Percentiles rank a stretch among this genome's conserved stretches.
Evolutionary conservation across 35 echinoderm and acorn worm species (phyloP).

Genomic region (Holothuria glaberrima): DNA sequence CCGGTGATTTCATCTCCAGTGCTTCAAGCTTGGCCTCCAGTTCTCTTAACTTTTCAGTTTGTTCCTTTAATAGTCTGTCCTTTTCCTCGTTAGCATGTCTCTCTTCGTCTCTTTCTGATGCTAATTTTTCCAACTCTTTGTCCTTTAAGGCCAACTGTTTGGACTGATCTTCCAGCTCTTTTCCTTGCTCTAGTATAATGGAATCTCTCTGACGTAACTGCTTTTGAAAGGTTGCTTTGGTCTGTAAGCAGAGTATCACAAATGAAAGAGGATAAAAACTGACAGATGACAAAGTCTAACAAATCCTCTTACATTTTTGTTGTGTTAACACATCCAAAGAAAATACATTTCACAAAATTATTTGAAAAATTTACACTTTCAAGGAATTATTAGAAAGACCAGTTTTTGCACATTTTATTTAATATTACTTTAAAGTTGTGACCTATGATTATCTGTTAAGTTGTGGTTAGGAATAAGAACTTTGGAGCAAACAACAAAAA

Average conservation of each 20-base stretch:
- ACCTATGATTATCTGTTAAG: no score
- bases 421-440: no score
- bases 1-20: background rate
- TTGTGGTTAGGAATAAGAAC: no score
- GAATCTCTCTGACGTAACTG: background rate
- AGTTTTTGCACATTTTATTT: no score
- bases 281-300: no score
- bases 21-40: background rate
- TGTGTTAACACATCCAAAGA: no score
- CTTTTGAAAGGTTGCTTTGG: background rate
- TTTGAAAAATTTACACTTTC: no score
- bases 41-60: background rate
- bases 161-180: background rate
- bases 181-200: background rate
- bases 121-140: background rate
- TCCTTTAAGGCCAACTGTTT: constrained; percentile 9
- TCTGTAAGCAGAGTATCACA: background rate
- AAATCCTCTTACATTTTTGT: no score
- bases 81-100: background rate
- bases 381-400: no score
- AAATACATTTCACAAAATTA: no score
- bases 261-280: background rate
- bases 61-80: background rate
- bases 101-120: background rate
- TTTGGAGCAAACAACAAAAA: no score